Evolutionary conservation across 2,113 vertebrate species (phyloP).

Genomic region (Pleuronectes platessa): DNA sequence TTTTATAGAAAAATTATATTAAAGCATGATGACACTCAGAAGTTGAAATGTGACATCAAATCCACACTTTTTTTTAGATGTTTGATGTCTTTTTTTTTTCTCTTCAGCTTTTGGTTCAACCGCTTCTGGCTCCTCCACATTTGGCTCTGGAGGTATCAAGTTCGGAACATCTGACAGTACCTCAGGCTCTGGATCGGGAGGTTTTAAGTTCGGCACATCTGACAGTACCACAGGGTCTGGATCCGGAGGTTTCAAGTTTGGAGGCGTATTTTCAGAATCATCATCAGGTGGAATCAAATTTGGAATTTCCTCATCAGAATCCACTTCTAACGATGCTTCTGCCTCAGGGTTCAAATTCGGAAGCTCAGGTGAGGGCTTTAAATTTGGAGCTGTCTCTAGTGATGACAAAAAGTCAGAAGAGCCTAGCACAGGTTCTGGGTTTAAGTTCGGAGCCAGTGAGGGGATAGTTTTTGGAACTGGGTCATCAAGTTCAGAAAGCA

Average conservation of each 20-base stretch:
- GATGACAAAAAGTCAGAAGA: slow-evolving; percentile 85
- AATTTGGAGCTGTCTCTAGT: slow-evolving; percentile 75
- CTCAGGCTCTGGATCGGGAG: slow-evolving; percentile 73
- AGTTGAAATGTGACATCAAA: no score
- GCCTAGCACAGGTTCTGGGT: slow-evolving; percentile 74
- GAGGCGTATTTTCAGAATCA: slow-evolving; percentile 64
- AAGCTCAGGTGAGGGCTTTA: slow-evolving; percentile 71
- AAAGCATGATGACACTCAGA: no score
- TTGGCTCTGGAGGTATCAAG: slow-evolving; percentile 70
- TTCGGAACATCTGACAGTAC: slow-evolving; percentile 79
- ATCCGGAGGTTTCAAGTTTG: slow-evolving; percentile 87
- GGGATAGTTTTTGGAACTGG: slow-evolving; percentile 80
- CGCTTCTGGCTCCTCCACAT: slow-evolving; percentile 76
- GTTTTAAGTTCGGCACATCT: slow-evolving; percentile 88
- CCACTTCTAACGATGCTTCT: slow-evolving; percentile 65
- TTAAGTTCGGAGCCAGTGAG: slow-evolving; percentile 82
- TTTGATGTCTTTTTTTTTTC: not conserved
- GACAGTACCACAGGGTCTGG: slow-evolving; percentile 52
- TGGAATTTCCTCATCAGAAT: slow-evolving; percentile 65
- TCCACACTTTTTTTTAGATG: not conserved
- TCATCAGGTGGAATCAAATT: slow-evolving; percentile 76
- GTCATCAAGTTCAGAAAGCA: slow-evolving; percentile 80
- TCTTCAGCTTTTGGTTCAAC: slow-evolving; percentile 65
- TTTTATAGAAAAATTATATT: no score
- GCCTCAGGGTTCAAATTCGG: slow-evolving; percentile 71